A percentile compares a stretch with the other conserved stretches of the same genome.
These are phyloP conservation scores for Prunella fulvescens DNA, from an alignment of 2,113 vertebrate genomes.

Conservation along the genomic window DNA sequence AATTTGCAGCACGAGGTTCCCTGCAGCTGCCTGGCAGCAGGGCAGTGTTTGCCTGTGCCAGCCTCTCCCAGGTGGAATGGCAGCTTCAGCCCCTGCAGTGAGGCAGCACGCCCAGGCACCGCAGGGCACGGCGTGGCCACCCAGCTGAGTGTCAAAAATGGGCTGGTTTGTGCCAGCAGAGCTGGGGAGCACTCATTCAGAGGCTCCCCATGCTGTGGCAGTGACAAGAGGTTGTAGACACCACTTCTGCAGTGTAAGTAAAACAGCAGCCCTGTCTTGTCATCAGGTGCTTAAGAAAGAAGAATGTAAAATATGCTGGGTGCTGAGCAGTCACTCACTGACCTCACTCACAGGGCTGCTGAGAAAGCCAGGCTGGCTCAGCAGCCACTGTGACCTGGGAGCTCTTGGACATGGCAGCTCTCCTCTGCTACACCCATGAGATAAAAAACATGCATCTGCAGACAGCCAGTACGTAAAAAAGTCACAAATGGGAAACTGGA, in stretches of 20 bases:
- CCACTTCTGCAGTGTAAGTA: not conserved
- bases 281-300: not conserved
- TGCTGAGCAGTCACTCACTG: not conserved
- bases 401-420: not conserved
- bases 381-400: not conserved
- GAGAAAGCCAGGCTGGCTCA: not conserved
- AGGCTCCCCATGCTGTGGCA: not conserved
- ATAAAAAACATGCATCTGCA: not conserved
- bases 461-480: not conserved
- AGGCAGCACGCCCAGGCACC: not conserved
- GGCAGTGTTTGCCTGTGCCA: not conserved
- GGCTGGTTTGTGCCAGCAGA: not conserved
- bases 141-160: not conserved
- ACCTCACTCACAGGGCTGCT: not conserved
- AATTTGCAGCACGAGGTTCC: not conserved
- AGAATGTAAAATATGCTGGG: not conserved
- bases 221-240: rapidly evolving
- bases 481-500: not conserved
- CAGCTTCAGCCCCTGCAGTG: rapidly evolving
- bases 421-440: not conserved
- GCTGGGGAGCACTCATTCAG: not conserved
- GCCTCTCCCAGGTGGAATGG: not conserved
- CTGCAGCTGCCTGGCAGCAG: not conserved
- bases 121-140: rapidly evolving
- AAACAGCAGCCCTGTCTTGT: not conserved